These are phyloP conservation scores for Halcyon malimbica DNA, from an alignment of 2,113 vertebrate species.

Conservation along the genomic window DNA sequence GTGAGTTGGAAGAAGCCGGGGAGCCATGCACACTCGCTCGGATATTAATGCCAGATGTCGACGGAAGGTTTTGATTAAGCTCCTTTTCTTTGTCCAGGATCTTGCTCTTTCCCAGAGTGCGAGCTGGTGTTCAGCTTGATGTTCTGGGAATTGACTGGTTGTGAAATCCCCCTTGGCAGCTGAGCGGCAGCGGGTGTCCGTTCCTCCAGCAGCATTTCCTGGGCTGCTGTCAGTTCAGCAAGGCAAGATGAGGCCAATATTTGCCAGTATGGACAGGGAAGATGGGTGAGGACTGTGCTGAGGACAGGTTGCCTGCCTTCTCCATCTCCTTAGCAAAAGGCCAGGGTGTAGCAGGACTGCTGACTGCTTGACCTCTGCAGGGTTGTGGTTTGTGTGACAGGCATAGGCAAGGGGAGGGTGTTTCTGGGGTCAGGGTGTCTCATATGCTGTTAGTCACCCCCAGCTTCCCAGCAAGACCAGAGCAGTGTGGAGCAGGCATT, in stretches of 20 bases:
- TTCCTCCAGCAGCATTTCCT: not conserved
- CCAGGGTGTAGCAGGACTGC: not conserved
- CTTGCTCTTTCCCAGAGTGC: slow-evolving; percentile 15
- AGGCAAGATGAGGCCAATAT: not conserved
- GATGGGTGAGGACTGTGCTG: not conserved
- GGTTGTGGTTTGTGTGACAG: not conserved
- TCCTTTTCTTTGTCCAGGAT: not conserved
- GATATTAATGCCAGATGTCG: slow-evolving; percentile 63
- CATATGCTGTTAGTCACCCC: not conserved
- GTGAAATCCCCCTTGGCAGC: not conserved
- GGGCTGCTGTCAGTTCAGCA: not conserved
- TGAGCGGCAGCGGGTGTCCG: not conserved
- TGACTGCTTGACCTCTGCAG: rapidly evolving
- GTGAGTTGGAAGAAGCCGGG: not conserved
- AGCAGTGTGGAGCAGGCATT: not conserved
- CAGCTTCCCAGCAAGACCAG: not conserved
- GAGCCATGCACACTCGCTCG: not conserved
- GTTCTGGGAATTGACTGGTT: slow-evolving; percentile 11
- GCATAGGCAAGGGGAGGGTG: not conserved
- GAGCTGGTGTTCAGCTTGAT: not conserved
- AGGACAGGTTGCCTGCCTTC: not conserved
- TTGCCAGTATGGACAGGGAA: rapidly evolving
- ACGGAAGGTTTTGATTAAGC: slow-evolving; percentile 40
- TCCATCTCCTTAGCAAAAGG: not conserved
- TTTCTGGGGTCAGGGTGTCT: not conserved